Conservation (phyloP, 2,888 invertebrate genomes). For the Drosophila anceps region DNA sequence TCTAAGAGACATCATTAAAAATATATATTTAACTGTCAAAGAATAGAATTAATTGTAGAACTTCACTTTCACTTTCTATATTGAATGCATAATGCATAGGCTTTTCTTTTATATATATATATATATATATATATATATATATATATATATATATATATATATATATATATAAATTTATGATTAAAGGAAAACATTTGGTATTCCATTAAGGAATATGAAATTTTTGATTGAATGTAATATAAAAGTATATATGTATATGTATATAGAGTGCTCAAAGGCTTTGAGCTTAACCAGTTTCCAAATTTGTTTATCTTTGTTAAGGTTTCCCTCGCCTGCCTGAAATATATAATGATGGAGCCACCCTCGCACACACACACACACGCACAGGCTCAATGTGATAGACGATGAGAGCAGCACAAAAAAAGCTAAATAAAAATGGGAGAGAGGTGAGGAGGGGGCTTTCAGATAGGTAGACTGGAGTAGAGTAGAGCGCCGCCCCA, state of each 20-base stretch:
- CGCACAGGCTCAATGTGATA: constrained; percentile 17
- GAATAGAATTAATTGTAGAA: too few species aligned
- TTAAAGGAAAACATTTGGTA: neutral
- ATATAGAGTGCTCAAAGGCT: neutral
- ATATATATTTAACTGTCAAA: too few species aligned
- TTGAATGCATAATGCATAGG: too few species aligned
- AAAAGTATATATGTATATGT: too few species aligned
- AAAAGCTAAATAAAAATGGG: constrained; percentile 19
- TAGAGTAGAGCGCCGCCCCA: constrained; percentile 35
- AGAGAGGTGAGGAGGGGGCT: neutral
- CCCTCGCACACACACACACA: constrained; percentile 41
- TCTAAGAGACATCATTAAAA: too few species aligned
- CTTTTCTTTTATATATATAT: too few species aligned
- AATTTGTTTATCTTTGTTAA: constrained; percentile 15
- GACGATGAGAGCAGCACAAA: constrained; percentile 24
- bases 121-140: too few species aligned
- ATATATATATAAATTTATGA: neutral
- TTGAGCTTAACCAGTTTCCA: neutral
- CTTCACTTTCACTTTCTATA: too few species aligned
- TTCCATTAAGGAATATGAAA: neutral
- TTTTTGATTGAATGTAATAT: neutral
- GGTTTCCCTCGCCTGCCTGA: neutral
- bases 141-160: neutral
- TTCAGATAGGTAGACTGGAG: constrained; percentile 14
- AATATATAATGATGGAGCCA: constrained; percentile 22